phyloP scores from a whole-genome alignment of 2,888 invertebrate species.

The Auanema freiburgensis region DNA sequence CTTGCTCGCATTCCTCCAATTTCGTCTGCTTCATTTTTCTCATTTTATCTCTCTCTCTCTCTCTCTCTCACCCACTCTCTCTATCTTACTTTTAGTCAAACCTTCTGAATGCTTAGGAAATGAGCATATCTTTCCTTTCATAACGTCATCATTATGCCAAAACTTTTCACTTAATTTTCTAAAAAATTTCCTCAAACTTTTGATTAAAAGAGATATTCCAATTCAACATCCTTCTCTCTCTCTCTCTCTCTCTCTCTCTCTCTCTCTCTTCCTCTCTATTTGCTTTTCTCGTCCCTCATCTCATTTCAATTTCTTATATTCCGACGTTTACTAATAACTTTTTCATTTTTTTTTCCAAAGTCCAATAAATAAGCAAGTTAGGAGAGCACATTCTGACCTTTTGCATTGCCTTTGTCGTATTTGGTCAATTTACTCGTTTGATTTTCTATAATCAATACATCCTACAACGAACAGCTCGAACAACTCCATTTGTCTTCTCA shows the following conservation, averaged over 20 bases:
- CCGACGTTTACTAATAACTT: too few species aligned
- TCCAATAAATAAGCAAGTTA: too few species aligned
- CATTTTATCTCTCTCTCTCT: slow-evolving; percentile 6
- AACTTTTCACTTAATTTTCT: neutral
- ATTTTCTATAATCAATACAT: too few species aligned
- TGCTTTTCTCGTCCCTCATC: slow-evolving; percentile 5
- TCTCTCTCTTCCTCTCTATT: neutral
- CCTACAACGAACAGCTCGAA: too few species aligned
- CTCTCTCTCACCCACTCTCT: slow-evolving; percentile 1
- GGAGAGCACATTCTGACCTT: too few species aligned
- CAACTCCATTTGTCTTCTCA: too few species aligned
- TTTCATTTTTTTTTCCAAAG: too few species aligned
- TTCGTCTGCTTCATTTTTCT: slow-evolving; percentile 1
- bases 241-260: slow-evolving; percentile 2
- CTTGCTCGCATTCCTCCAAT: slow-evolving; percentile 6
- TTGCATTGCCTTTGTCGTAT: slow-evolving; percentile 2
- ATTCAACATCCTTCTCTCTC: neutral
- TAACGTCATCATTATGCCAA: neutral
- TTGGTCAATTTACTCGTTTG: too few species aligned
- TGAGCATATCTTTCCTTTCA: neutral
- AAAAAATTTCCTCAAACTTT: neutral
- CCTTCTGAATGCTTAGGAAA: neutral
- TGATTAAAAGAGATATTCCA: slow-evolving; percentile 5
- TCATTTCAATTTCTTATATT: too few species aligned
- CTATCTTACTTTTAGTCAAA: slow-evolving; percentile 3